Conservation (phyloP, 2,888 invertebrate species). For the Laspeyria flexula region DNA sequence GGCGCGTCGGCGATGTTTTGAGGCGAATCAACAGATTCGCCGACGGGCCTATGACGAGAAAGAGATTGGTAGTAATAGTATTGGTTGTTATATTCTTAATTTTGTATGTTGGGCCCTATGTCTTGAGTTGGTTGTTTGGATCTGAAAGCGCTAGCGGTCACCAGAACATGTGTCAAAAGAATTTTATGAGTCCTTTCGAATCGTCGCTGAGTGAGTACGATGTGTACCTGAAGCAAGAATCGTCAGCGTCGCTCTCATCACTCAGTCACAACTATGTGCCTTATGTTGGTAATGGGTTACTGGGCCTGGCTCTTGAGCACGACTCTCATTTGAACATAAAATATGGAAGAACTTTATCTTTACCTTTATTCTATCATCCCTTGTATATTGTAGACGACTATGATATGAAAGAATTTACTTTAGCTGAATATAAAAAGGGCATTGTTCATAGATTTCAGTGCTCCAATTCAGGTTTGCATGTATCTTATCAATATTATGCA, state of each 20-base stretch:
- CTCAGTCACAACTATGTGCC: conserved; percentile 88
- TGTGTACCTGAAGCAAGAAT: conserved; percentile 87
- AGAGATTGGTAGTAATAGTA: conserved; percentile 79
- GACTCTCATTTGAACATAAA: conserved; percentile 89
- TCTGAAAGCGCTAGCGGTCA: conserved; percentile 75
- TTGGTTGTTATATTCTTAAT: conserved; percentile 86
- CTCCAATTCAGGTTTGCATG: conserved; percentile 86
- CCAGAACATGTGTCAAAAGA: conserved; percentile 88
- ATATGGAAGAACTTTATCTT: conserved; percentile 87
- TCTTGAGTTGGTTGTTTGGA: conserved; percentile 87
- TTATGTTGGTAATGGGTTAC: conserved; percentile 91
- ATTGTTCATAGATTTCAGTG: conserved; percentile 90
- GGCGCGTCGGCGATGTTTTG: conserved; percentile 75
- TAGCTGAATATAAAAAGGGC: conserved; percentile 89
- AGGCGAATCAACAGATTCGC: conserved; percentile 77
- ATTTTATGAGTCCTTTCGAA: conserved; percentile 87
- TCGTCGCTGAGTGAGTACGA: conserved; percentile 88
- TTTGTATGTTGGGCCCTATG: conserved; percentile 88
- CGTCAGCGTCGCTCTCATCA: conserved; percentile 76
- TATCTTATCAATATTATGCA: conserved; percentile 90
- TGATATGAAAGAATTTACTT: conserved; percentile 88
- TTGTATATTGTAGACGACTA: conserved; percentile 84
- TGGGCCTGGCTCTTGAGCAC: conserved; percentile 88
- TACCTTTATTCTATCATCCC: conserved; percentile 89
- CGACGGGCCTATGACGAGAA: conserved; percentile 81